Percentiles rank a stretch among this genome's conserved stretches.
phyloP scores from a whole-genome alignment of 2,113 vertebrate species.

The Paracanthobrama guichenoti region DNA sequence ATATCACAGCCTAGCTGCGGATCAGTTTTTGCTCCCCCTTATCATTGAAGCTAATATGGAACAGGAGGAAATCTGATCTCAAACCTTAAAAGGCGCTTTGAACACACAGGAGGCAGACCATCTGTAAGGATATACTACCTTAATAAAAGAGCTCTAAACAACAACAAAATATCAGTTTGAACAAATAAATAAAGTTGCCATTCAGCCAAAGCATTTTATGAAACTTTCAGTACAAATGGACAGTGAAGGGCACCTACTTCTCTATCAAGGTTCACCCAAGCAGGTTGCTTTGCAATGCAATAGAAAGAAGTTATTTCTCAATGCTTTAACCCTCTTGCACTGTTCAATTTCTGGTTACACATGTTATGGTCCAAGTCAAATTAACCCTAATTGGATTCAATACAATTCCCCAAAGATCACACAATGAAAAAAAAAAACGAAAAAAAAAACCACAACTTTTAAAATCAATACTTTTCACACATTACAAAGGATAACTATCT shows the following conservation, averaged over 20 bases:
- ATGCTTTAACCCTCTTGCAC: too few species aligned
- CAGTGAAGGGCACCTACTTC: too few species aligned
- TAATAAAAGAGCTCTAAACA: neutral
- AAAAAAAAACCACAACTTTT: too few species aligned
- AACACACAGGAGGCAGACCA: slow-evolving; percentile 27
- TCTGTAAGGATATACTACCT: slow-evolving; percentile 20
- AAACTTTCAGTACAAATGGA: neutral
- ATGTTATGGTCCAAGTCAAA: too few species aligned
- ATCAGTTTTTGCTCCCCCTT: neutral
- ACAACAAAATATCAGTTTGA: neutral
- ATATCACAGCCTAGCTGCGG: neutral
- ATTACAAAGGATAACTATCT: too few species aligned
- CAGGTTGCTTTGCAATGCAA: neutral
- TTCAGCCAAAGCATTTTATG: neutral
- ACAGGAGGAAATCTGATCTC: slow-evolving; percentile 25
- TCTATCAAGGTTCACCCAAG: neutral
- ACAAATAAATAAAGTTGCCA: neutral
- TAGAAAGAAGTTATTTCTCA: neutral
- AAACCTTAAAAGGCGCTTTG: neutral
- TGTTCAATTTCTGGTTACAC: too few species aligned
- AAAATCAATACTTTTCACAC: too few species aligned
- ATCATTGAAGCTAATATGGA: slow-evolving; percentile 6
- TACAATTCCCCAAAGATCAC: too few species aligned
- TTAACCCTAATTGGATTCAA: too few species aligned
- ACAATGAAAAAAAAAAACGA: too few species aligned